A percentile compares a stretch with the other conserved stretches of the same genome.
These are phyloP conservation scores for Danio choprae DNA, from an alignment of 2,797 vertebrate species.

Conservation along the genomic window DNA sequence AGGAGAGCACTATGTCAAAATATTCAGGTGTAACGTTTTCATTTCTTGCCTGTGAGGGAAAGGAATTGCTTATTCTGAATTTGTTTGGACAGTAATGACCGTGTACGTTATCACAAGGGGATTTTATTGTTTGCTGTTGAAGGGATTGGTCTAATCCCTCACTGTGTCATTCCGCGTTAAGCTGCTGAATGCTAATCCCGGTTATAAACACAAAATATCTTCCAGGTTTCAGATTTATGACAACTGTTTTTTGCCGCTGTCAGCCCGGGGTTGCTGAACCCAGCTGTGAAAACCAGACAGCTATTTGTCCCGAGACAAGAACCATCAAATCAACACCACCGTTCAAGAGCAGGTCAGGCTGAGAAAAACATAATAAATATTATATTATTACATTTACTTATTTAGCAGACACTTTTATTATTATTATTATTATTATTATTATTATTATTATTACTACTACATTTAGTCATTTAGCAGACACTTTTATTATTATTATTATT, in stretches of 20 bases:
- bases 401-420: too few species aligned
- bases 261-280: conserved; percentile 29
- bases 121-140: conserved; percentile 34
- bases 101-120: conserved; percentile 26
- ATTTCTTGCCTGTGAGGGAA: background rate
- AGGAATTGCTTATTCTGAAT: background rate
- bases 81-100: conserved; percentile 4
- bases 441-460: too few species aligned
- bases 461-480: too few species aligned
- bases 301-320: conserved; percentile 55
- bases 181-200: conserved; percentile 39
- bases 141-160: conserved; percentile 63
- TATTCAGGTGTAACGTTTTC: background rate
- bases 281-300: conserved; percentile 55
- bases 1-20: background rate
- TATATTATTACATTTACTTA: too few species aligned
- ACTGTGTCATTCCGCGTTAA: conserved; percentile 25
- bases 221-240: conserved; percentile 47
- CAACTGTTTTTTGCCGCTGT: conserved; percentile 10
- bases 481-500: too few species aligned
- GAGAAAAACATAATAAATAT: too few species aligned
- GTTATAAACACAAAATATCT: conserved; percentile 45
- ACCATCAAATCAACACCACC: conserved; percentile 28
- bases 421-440: too few species aligned
- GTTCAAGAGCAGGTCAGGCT: background rate